phyloP scores from a whole-genome alignment of 1,140 invertebrate species.

The Drosophila sulfurigaster region DNA sequence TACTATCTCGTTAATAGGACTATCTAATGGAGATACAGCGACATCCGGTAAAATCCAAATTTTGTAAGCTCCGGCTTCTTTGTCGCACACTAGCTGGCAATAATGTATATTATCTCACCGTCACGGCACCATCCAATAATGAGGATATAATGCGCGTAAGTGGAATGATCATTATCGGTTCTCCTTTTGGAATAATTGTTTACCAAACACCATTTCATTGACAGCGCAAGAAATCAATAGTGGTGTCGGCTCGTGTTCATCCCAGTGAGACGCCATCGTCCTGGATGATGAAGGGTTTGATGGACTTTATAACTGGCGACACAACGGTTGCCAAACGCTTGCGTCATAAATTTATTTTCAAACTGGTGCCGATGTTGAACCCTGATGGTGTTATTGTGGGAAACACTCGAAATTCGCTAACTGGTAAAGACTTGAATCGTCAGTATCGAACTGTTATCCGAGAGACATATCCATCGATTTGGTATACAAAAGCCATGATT shows the following conservation, averaged over 20 bases:
- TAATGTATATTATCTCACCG: conserved; percentile 95
- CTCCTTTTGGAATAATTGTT: neutral
- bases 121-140: conserved; percentile 89
- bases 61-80: conserved; percentile 91
- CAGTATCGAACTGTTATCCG: conserved; percentile 95
- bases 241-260: conserved; percentile 96
- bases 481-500: conserved; percentile 96
- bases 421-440: conserved; percentile 94
- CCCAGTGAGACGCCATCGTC: conserved; percentile 98
- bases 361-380: conserved; percentile 97
- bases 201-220: neutral
- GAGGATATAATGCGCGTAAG: conserved; percentile 85
- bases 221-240: conserved; percentile 92
- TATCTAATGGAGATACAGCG: conserved; percentile 89
- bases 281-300: conserved; percentile 98
- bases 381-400: conserved; percentile 97
- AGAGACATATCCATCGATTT: conserved; percentile 96
- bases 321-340: conserved; percentile 90
- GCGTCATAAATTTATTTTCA: conserved; percentile 97
- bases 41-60: conserved; percentile 92
- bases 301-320: conserved; percentile 95
- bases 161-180: neutral
- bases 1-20: conserved; percentile 85
- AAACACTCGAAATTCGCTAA: conserved; percentile 95
- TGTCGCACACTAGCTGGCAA: conserved; percentile 96